These are phyloP conservation scores for Arrhamphus sclerolepis DNA, from an alignment of 2,797 vertebrate genomes.

Conservation along the genomic window DNA sequence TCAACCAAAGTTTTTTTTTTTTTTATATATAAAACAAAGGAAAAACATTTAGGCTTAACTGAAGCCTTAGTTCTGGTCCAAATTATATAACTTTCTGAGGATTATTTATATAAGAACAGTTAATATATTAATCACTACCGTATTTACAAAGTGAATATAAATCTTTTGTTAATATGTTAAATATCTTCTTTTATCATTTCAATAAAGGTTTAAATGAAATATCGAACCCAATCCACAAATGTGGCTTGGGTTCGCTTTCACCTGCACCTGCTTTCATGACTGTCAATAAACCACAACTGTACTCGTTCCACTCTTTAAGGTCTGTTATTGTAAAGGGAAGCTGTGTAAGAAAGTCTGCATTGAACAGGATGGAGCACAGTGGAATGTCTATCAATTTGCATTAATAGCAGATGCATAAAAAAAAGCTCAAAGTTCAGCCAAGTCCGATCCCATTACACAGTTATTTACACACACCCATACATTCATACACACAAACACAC, in stretches of 20 bases:
- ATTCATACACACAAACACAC: slow-evolving; percentile 18
- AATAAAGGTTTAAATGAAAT: slow-evolving; percentile 77
- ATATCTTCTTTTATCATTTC: slow-evolving; percentile 80
- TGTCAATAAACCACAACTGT: slow-evolving; percentile 51
- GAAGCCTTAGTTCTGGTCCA: slow-evolving; percentile 66
- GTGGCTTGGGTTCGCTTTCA: slow-evolving; percentile 58
- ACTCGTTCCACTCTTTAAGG: slow-evolving; percentile 43
- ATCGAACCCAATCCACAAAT: slow-evolving; percentile 43
- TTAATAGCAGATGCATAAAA: slow-evolving; percentile 74
- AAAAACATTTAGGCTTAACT: slow-evolving; percentile 47
- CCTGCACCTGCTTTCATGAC: slow-evolving; percentile 53
- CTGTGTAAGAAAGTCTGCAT: slow-evolving; percentile 69
- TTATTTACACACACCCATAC: slow-evolving; percentile 28
- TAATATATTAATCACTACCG: slow-evolving; percentile 86
- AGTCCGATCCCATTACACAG: slow-evolving; percentile 61
- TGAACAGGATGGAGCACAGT: slow-evolving; percentile 76
- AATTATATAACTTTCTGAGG: slow-evolving; percentile 78
- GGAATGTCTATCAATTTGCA: slow-evolving; percentile 82
- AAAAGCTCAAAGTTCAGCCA: slow-evolving; percentile 61
- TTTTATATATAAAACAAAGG: slow-evolving; percentile 45
- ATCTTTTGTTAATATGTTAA: slow-evolving; percentile 86
- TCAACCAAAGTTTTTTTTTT: slow-evolving; percentile 46
- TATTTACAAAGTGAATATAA: slow-evolving; percentile 87
- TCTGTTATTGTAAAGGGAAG: slow-evolving; percentile 68
- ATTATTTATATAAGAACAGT: slow-evolving; percentile 80